Evolutionary conservation across 2,797 vertebrate genomes (phyloP).

Genomic region (Chloroceryle inda): DNA sequence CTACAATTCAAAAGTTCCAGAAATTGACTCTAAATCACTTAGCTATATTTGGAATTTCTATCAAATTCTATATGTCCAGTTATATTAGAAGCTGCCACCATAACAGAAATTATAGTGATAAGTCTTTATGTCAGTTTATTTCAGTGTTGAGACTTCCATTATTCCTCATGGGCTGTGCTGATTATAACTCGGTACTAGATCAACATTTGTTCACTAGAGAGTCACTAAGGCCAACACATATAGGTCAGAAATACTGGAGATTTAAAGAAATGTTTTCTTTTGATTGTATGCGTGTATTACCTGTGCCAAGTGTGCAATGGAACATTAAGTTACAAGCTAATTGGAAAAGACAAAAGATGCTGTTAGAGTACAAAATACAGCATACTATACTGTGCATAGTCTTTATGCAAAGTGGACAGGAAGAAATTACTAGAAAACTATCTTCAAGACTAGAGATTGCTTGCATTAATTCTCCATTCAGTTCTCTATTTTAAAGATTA

Average conservation of each 20-base stretch:
- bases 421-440: neutral
- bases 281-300: neutral
- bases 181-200: neutral
- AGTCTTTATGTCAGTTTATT: neutral
- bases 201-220: neutral
- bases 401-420: neutral
- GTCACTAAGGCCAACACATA: neutral
- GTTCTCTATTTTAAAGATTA: neutral
- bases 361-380: neutral
- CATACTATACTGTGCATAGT: neutral
- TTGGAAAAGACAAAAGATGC: neutral
- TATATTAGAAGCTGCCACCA: neutral
- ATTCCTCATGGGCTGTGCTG: neutral
- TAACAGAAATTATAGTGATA: neutral
- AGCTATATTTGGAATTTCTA: neutral
- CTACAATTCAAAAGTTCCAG: neutral
- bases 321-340: conserved; percentile 1
- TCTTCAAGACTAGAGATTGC: neutral
- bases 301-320: neutral
- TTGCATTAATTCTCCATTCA: neutral
- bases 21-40: neutral
- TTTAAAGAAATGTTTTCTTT: neutral
- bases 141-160: neutral
- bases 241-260: neutral
- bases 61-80: neutral